A percentile compares a stretch with the other conserved stretches of the same genome.
These are phyloP conservation scores for Heliconius ethilla DNA, from an alignment of 2,888 invertebrate species.

Conservation along the genomic window DNA sequence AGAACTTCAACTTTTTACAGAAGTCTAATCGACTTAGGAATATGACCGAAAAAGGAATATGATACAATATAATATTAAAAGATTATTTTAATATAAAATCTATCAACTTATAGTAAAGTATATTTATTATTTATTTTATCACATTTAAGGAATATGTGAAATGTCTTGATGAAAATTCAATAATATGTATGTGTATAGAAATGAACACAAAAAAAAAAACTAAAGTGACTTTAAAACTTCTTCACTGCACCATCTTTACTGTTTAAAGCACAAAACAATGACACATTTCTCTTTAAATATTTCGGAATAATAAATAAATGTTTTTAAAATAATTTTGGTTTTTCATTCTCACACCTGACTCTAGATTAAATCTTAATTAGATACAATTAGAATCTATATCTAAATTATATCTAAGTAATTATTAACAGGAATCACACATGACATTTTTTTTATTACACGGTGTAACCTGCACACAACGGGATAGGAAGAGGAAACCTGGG, in stretches of 20 bases:
- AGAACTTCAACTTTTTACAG: too few species aligned
- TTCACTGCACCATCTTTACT: slow-evolving; percentile 17
- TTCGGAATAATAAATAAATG: slow-evolving; percentile 9
- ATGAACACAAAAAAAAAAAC: background rate
- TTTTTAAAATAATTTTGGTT: slow-evolving; percentile 5
- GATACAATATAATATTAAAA: background rate
- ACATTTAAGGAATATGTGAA: background rate
- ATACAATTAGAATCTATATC: too few species aligned
- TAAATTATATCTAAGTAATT: too few species aligned
- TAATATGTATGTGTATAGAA: background rate
- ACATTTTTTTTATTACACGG: too few species aligned
- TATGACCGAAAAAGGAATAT: too few species aligned
- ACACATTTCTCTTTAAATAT: slow-evolving; percentile 1
- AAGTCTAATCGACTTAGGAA: too few species aligned
- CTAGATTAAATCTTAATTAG: too few species aligned
- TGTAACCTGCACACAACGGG: too few species aligned
- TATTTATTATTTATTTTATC: background rate
- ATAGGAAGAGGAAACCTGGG: too few species aligned
- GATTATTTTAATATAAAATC: background rate
- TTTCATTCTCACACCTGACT: background rate
- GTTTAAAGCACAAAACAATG: slow-evolving; percentile 22
- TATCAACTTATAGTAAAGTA: background rate
- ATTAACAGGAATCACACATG: too few species aligned
- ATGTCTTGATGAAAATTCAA: background rate
- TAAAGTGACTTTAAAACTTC: background rate